Evolutionary conservation across 2,113 vertebrate genomes (phyloP), one percentile per base, ranked within the genome.

Genomic region (Gobius niger): DNA sequence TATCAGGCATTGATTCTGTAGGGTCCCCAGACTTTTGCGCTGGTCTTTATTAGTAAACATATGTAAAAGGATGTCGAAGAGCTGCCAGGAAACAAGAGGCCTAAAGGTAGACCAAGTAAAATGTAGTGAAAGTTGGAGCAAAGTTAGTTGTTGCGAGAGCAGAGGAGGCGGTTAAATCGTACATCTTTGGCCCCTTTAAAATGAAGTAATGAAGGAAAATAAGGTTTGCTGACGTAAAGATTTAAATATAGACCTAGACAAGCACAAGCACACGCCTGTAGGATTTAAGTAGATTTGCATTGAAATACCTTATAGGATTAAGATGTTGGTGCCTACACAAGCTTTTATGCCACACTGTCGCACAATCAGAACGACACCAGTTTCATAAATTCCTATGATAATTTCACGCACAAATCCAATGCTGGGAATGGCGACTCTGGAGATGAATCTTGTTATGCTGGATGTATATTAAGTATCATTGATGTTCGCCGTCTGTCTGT

Each of bases 401-500:
- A 72, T 76, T 76, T 74, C 74, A 60, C 44, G 49, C 51, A 75
- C 64, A 47, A 63, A 68, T 70, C 67, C 47, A 68, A 61, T 63
- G 47, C 63, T 67, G 79, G 81, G 76, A 77, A 77, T 57, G 34
- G 9, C 63, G 72, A 47, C n/a, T 61, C 18, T 44, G 5, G 52
- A 54, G 41, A 57, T 46, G 46, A n/a, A 40, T 69, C 67, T 79
- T 84, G 60, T 19, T 34, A 69, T 78, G 24, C 72, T 44, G 44
- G 65, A 6, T 50, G 0, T 9, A 14, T 41, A 42, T 14, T 60
- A 15, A 60, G 42, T n/a, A 9, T 40, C 2, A 34, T 42, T 42
- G 6, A 60, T 34, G 19, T 24, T 16, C 12, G 57, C 63, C 76
- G 67, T 87, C 42, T 87, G 80, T 86, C 69, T 82, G 68, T 75